Percentiles rank a stretch among this genome's conserved stretches.
phyloP scores from a whole-genome alignment of 2,113 vertebrate species.

The Marmota flaviventris region DNA sequence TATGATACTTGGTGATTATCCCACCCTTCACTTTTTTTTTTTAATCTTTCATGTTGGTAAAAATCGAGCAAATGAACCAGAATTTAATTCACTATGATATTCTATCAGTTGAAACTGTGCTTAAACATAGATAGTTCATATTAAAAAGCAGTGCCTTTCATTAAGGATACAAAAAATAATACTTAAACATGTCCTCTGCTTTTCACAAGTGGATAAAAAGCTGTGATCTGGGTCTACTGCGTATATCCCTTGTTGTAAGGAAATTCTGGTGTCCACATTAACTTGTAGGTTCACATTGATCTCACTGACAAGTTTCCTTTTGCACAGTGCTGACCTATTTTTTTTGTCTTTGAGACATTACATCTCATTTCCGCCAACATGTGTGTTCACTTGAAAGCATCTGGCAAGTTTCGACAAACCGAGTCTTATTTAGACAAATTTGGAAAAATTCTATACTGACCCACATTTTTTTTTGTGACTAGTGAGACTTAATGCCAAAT shows the following conservation, averaged over 20 bases:
- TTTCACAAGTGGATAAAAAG: slow-evolving; percentile 81
- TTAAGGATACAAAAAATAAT: slow-evolving; percentile 87
- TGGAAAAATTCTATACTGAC: slow-evolving; percentile 69
- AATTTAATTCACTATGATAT: slow-evolving; percentile 86
- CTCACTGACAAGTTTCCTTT: slow-evolving; percentile 83
- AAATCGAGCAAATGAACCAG: slow-evolving; percentile 86
- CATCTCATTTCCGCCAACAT: slow-evolving; percentile 81
- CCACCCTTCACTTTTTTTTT: slow-evolving; percentile 66
- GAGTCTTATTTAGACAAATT: slow-evolving; percentile 80
- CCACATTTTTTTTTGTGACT: slow-evolving; percentile 67
- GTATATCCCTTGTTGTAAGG: slow-evolving; percentile 65
- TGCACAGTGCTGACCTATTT: slow-evolving; percentile 86
- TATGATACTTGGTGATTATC: slow-evolving; percentile 79
- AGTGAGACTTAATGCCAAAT: slow-evolving; percentile 77
- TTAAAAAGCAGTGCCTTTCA: slow-evolving; percentile 90
- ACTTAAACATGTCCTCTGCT: slow-evolving; percentile 82
- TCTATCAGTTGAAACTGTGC: slow-evolving; percentile 85
- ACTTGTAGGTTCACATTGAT: slow-evolving; percentile 82
- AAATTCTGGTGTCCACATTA: slow-evolving; percentile 81
- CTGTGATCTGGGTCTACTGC: slow-evolving; percentile 78
- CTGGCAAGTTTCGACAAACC: slow-evolving; percentile 85
- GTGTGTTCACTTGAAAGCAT: slow-evolving; percentile 84
- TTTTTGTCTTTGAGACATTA: slow-evolving; percentile 82
- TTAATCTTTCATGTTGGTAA: slow-evolving; percentile 81
- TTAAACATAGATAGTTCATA: slow-evolving; percentile 84